Conservation (phyloP, 2,797 vertebrate species). For the Macroramphosus scolopax region DNA sequence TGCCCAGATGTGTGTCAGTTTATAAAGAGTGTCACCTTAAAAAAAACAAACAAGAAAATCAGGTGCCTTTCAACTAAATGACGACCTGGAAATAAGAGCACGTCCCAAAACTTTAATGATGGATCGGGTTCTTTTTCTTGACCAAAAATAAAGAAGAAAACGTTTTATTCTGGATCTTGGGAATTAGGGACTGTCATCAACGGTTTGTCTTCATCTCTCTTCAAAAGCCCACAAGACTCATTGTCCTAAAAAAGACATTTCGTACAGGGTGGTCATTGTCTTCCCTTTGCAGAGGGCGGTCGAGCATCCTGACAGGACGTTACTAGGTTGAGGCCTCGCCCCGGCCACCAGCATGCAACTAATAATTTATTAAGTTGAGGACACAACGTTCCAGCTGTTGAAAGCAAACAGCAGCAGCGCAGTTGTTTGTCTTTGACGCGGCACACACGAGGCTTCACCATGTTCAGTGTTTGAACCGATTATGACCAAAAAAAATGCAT, state of each 20-base stretch:
- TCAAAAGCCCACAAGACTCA: constrained; percentile 62
- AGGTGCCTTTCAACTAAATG: constrained; percentile 34
- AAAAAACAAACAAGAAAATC: not conserved
- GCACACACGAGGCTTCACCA: too few relatives aligned
- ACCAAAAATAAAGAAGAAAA: constrained; percentile 50
- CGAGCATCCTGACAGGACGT: constrained; percentile 41
- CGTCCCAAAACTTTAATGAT: constrained; percentile 49
- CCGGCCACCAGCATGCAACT: constrained; percentile 16
- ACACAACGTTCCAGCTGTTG: too few relatives aligned
- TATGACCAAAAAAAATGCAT: too few relatives aligned
- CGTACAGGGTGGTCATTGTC: constrained; percentile 39
- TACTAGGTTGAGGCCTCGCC: constrained; percentile 24
- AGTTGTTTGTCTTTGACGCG: too few relatives aligned
- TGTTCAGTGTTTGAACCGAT: too few relatives aligned
- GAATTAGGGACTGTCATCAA: constrained; percentile 62
- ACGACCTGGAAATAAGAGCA: constrained; percentile 29
- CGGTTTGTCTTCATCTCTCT: constrained; percentile 61
- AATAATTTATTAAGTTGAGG: constrained; percentile 32
- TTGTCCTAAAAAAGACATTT: constrained; percentile 70
- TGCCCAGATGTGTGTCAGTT: constrained; percentile 26
- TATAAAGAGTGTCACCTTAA: constrained; percentile 10
- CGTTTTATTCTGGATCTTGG: constrained; percentile 63
- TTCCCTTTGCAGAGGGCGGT: constrained; percentile 49
- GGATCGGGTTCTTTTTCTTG: constrained; percentile 45
- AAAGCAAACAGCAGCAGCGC: too few relatives aligned